A percentile compares a stretch with the other conserved stretches of the same genome.
phyloP scores from a whole-genome alignment of 2,113 vertebrate genomes.

The Crotalus helleri region DNA sequence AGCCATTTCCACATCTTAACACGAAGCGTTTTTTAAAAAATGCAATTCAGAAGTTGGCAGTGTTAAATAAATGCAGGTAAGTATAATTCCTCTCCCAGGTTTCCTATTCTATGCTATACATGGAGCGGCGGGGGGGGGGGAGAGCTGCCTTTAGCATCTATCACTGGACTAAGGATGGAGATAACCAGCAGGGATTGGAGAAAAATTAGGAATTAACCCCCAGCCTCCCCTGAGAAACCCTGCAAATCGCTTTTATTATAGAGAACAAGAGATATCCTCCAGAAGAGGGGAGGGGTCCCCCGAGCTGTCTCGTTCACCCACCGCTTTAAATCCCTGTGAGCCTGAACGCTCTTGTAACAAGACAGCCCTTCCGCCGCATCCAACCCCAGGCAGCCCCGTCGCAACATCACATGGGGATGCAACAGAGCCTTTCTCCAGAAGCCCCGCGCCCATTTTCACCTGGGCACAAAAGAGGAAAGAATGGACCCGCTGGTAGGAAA shows the following conservation, averaged over 20 bases:
- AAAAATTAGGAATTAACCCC: not conserved
- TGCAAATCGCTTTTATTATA: not conserved
- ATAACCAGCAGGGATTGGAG: not conserved
- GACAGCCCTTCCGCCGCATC: not conserved
- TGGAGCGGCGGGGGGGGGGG: too few species aligned
- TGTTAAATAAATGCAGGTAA: not conserved
- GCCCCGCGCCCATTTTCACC: not conserved
- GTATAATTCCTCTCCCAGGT: not conserved
- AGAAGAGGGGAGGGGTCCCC: not conserved
- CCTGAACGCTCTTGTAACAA: not conserved
- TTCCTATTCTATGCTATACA: not conserved
- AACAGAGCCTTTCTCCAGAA: not conserved
- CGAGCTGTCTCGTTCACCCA: not conserved
- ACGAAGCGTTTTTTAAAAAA: not conserved
- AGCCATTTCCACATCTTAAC: not conserved
- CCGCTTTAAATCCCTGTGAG: not conserved
- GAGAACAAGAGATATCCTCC: not conserved
- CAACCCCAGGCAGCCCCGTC: not conserved
- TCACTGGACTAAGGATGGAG: not conserved
- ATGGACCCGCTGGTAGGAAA: not conserved
- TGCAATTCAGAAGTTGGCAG: not conserved
- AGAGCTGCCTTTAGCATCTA: not conserved
- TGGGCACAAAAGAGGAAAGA: not conserved
- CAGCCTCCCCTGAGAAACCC: not conserved
- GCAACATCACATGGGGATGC: not conserved